phyloP scores from a whole-genome alignment of 2,888 invertebrate species.

The Latrodectus elegans region DNA sequence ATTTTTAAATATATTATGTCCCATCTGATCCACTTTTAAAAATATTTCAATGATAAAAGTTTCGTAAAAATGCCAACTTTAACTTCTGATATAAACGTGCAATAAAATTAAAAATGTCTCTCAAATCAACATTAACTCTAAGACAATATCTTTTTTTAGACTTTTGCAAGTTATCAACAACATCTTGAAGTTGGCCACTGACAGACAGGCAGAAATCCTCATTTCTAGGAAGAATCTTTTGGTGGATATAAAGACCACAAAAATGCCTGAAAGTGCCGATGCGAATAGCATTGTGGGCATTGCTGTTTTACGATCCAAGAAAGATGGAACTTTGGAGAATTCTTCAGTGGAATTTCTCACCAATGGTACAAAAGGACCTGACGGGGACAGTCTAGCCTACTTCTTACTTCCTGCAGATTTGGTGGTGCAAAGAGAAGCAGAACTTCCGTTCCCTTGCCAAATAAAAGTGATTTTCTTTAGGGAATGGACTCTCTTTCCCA shows the following conservation, averaged over 20 bases:
- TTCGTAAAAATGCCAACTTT: too few species aligned
- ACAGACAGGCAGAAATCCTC: conserved; percentile 19
- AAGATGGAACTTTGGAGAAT: conserved; percentile 1
- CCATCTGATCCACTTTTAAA: too few species aligned
- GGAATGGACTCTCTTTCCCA: conserved; percentile 46
- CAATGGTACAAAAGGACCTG: neutral
- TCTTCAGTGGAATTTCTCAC: conserved; percentile 19
- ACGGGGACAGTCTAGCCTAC: conserved; percentile 21
- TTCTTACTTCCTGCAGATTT: conserved; percentile 46
- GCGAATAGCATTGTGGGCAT: conserved; percentile 28
- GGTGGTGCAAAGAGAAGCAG: conserved; percentile 26
- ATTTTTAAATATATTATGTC: too few species aligned
- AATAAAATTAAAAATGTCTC: too few species aligned
- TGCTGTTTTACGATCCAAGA: neutral
- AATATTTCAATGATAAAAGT: too few species aligned
- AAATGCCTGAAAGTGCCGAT: neutral
- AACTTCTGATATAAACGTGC: too few species aligned
- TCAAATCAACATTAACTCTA: too few species aligned
- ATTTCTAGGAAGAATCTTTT: conserved; percentile 30
- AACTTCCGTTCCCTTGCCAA: conserved; percentile 12
- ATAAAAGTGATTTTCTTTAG: conserved; percentile 47
- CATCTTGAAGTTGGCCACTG: conserved; percentile 1
- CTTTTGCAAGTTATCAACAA: conserved; percentile 29
- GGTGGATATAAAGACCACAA: conserved; percentile 16
- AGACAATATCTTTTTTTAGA: conserved; percentile 4